Evolutionary conservation across 2,888 invertebrate species (phyloP).

Genomic region (Oxytorus armatus): DNA sequence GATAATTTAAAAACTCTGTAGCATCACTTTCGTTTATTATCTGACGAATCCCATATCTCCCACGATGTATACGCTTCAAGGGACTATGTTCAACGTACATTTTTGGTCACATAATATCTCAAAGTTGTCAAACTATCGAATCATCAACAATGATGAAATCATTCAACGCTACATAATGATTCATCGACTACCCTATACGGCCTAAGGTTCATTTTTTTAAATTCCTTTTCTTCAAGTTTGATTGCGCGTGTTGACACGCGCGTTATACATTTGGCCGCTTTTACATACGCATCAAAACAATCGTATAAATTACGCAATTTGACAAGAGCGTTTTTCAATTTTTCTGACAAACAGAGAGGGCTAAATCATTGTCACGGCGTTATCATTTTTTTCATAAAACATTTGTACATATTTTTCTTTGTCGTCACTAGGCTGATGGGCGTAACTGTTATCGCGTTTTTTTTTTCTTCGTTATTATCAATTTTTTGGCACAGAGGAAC

Average conservation of each 20-base stretch:
- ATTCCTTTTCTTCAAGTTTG: not conserved
- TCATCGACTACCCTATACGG: conserved; percentile 5
- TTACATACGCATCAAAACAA: conserved; percentile 57
- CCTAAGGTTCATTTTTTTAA: not conserved
- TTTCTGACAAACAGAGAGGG: not conserved
- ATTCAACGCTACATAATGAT: not conserved
- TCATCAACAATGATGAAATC: not conserved
- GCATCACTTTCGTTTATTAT: not conserved
- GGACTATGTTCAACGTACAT: not conserved
- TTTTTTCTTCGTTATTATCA: conserved; percentile 26
- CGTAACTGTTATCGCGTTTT: conserved; percentile 23
- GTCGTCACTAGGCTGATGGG: not conserved
- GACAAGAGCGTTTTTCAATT: not conserved
- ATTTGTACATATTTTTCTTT: not conserved
- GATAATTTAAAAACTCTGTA: not conserved
- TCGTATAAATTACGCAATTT: conserved; percentile 46
- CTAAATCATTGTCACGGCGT: not conserved
- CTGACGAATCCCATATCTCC: conserved; percentile 9
- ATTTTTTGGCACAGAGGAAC: conserved; percentile 9
- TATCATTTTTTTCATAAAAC: not conserved
- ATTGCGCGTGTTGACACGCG: not conserved
- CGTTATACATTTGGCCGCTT: not conserved
- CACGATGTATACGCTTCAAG: not conserved
- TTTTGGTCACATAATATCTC: not conserved
- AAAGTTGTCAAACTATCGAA: not conserved